Evolutionary conservation across 2,113 vertebrate species (phyloP).

Genomic region (Hemiscyllium ocellatum): DNA sequence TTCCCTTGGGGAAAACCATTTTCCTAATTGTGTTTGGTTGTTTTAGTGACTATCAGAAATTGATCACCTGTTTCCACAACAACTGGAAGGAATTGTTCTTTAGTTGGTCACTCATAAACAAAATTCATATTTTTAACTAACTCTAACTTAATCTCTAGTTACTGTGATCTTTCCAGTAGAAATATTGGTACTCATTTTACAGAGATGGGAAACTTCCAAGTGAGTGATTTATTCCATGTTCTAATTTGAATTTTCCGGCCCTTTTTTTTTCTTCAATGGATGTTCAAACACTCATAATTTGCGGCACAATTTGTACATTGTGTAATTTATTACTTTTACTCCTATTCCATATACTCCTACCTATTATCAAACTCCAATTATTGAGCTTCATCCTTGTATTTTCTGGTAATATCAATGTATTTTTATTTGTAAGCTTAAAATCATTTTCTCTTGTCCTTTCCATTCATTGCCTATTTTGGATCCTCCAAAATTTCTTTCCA

Average conservation of each 20-base stretch:
- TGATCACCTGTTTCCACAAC: background rate
- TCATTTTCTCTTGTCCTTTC: background rate
- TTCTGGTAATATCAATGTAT: background rate
- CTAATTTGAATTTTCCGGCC: too few species aligned
- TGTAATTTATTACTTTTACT: background rate
- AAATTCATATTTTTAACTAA: background rate
- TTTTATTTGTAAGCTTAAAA: background rate
- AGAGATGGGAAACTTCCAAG: too few species aligned
- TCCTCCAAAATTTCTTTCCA: background rate
- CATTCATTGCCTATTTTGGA: background rate
- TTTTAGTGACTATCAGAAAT: background rate
- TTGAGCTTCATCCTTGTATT: background rate
- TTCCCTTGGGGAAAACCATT: background rate
- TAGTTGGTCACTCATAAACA: background rate
- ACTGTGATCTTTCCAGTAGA: background rate
- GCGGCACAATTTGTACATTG: background rate
- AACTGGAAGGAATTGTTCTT: background rate
- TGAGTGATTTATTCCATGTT: background rate
- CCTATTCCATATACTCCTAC: background rate
- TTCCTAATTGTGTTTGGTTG: background rate
- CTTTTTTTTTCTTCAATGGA: background rate
- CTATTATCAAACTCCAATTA: background rate
- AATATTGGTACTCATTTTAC: background rate
- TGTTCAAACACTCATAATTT: background rate
- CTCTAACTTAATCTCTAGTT: background rate